Base-by-base conservation (phyloP, 2,888 invertebrate genomes). In the Atrina japonica region DNA sequence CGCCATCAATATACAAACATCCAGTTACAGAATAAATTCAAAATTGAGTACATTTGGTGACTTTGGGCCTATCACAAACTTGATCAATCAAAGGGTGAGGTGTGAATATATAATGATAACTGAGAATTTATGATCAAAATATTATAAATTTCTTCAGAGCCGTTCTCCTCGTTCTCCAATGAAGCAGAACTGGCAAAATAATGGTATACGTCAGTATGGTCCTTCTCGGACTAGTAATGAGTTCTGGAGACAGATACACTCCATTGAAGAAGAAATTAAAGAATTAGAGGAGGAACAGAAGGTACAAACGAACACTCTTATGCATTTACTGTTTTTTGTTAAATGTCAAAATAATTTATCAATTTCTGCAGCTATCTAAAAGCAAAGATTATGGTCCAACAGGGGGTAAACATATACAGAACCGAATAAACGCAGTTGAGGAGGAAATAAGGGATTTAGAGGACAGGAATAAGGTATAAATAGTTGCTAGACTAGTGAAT, bases 371-470 rank as follows among this genome's bases (percentile, higher is more conserved):
- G 35, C 35, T 35, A 5, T 35, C 35, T 35, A 35, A 35, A 35
- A 35, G 35, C 35, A 35, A 11, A 35, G 35, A 35, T 35, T 35
- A 35, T 35, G 35, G 35, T 35, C 35, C 35, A 35, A 7, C 35
- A 35, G 35, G 35, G 35, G 35, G 35, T 35, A n/a, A n/a, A n/a
- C n/a, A n/a, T n/a, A 11, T 61, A 11, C 18, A 30, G 9, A 47
- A 47, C 29, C 47, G 61, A 29, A 61, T 61, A 29, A 30, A 21
- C 23, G 29, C 41, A 27, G 53, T 64, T 41, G 64, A 69, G 58
- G 64, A 69, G n/a, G 61, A 55, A 50, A 64, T 69, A 45, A 69
- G 64, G 29, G 64, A 64, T 18, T 64, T 69, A 64, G 63, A 69
- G 45, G 18, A 64, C 43, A 69, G 40, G 49, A 55, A 69, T 58